Base-by-base conservation (phyloP, 2,888 invertebrate species). In the Cancer borealis region DNA sequence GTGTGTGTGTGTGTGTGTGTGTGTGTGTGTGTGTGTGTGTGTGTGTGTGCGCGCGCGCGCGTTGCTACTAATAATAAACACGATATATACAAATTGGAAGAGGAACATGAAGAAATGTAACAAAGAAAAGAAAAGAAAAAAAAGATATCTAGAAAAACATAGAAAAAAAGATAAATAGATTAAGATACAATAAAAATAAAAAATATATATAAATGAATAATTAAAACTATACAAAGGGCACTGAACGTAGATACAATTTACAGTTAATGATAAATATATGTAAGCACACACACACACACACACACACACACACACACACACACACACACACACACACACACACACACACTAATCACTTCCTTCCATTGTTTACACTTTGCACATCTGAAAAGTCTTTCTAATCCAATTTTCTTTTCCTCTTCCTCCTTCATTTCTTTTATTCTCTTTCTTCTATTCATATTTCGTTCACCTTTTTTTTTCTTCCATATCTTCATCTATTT, bases 301-400 rank as follows among this genome's bases (percentile, higher is more conserved):
- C 17, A 49, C 49, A 49, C 49, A 49, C 49, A 49, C 66, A 21
- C 66, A 21, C 66, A 73, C 73, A 73, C 73, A 73, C 73, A 73
- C 73, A 73, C 73, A 73, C 73, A 73, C 73, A 73, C 73, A 73
- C 73, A 73, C 73, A 73, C 73, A 73, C 73, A 73, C 73, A 73
- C 73, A 73, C 73, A 73, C 73, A 73, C 73, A 73, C 21, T 73
- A 73, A 73, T 26, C 73, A 73, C 26, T 73, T 73, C 73, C 73
- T 73, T 73, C 73, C 21, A 73, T 73, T 73, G 73, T 73, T 73
- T 73, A 73, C 73, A n/a, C 73, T n/a, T 0, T 17, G 54, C 54
- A 54, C 54, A 39, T 39, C 39, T 39, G 39, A 39, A 1, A 39
- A 54, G 54, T 54, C 54, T 17, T 21, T n/a, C 73, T 73, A n/a